Base-by-base conservation (phyloP, 1,140 invertebrate species). In the Helicoverpa zea region DNA sequence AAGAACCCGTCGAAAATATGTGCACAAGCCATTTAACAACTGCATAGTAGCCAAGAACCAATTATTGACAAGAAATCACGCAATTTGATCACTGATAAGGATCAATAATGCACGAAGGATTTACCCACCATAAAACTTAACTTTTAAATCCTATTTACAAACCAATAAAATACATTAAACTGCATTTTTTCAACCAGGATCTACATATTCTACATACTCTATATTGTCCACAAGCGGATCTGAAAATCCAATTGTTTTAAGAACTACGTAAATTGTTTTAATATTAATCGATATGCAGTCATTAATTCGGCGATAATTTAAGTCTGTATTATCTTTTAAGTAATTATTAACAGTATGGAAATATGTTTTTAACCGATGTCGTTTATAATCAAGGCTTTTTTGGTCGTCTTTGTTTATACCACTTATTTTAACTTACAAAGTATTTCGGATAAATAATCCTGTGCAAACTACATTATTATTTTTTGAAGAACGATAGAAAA, bases 231-330 rank as follows among this genome's bases (percentile, higher is more conserved):
- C 23, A 54, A 49, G 54, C 68, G 68, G 68, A 72, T 72, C 68
- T 72, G 23, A 56, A 72, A 52, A 72, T n/a, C 47, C 49, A 54
- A 51, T 54, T 54, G 14, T 54, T 35, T 72, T 72, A 54, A 72
- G 18, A 66, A 72, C 13, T 54, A 18, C n/a, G 5, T 74, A 29
- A 54, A 58, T 9, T 9, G 35, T 43, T 43, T 43, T 9, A 43
- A 43, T 7, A 74, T 35, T 73, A 52, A 43, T 14, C 14, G 18
- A 0, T 16, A 16, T 10, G 16, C 11, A 1, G 63, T 49, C 43
- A 66, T 66, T 66, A 49, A 18, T 13, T 66, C 49, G 14, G n/a
- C 9, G 1, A 10, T 16, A 66, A 66, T 49, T 66, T 18, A 47
- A 18, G 1, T n/a, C 18, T 66, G n/a, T 12, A 66, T 66, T 12